A percentile compares a stretch with the other conserved stretches of the same genome.
These are phyloP conservation scores for Nasonia giraulti DNA, from an alignment of 1,140 invertebrate species.

Conservation along the genomic window DNA sequence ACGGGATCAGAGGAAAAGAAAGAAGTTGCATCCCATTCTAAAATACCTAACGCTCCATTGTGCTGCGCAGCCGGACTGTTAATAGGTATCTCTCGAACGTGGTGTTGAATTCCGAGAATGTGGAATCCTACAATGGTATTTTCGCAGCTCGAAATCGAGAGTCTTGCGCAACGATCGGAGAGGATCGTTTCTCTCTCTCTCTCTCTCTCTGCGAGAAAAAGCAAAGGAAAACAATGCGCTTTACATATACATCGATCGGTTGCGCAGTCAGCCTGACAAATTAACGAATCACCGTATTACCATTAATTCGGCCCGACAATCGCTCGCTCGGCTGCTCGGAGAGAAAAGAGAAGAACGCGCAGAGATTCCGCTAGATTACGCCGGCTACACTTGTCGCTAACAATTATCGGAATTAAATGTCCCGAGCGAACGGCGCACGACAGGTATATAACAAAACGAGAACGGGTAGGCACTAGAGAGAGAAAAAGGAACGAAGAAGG, in stretches of 20 bases:
- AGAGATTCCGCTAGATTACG: slow-evolving; percentile 39
- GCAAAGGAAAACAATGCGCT: not conserved
- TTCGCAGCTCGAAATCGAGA: not conserved
- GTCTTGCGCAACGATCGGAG: not conserved
- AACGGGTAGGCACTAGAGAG: not conserved
- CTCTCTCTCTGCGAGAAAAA: not conserved
- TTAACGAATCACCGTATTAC: slow-evolving; percentile 15
- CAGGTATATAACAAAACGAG: slow-evolving; percentile 39
- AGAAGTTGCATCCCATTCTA: slow-evolving; percentile 7
- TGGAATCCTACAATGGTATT: not conserved
- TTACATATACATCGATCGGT: not conserved
- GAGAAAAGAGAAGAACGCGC: not conserved
- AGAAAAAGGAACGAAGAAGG: not conserved
- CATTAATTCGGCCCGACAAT: slow-evolving; percentile 16
- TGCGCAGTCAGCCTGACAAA: slow-evolving; percentile 13
- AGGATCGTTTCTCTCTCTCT: not conserved
- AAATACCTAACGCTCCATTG: slow-evolving; percentile 18
- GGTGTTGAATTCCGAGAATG: not conserved
- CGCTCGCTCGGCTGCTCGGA: not conserved
- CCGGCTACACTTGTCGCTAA: slow-evolving; percentile 46
- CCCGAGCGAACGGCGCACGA: slow-evolving; percentile 29
- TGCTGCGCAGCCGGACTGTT: not conserved
- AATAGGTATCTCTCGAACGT: not conserved
- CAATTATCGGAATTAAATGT: slow-evolving; percentile 50
- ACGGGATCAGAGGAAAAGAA: not conserved